Evolutionary conservation across 2,888 invertebrate species (phyloP).

Genomic region (Drosophila gaucha): DNA sequence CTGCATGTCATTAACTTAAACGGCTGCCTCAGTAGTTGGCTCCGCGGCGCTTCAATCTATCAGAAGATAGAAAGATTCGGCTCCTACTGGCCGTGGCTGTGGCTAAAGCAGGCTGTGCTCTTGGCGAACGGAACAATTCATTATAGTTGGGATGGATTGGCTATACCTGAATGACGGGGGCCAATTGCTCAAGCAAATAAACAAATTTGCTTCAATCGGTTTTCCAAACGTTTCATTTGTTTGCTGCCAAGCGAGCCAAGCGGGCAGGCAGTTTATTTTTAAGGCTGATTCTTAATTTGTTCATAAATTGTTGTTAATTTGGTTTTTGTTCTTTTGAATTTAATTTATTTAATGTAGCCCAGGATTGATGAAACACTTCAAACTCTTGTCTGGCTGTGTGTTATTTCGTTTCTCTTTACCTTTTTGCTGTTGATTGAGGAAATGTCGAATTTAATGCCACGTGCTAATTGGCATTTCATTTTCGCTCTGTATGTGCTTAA

Average conservation of each 20-base stretch:
- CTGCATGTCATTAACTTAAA: constrained; percentile 67
- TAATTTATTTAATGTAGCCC: constrained; percentile 67
- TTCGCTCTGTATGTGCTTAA: constrained; percentile 35
- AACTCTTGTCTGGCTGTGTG: constrained; percentile 22
- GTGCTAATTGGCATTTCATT: constrained; percentile 61
- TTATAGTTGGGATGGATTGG: constrained; percentile 69
- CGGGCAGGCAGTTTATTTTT: constrained; percentile 62
- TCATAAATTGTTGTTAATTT: constrained; percentile 75
- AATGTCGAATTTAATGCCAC: constrained; percentile 69
- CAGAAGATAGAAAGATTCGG: constrained; percentile 38
- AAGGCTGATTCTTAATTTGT: constrained; percentile 69
- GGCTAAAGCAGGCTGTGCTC: constrained; percentile 7
- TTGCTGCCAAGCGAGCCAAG: constrained; percentile 21
- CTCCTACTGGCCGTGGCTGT: constrained; percentile 34
- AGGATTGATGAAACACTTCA: constrained; percentile 75
- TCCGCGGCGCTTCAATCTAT: constrained; percentile 72
- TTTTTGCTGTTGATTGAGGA: constrained; percentile 64
- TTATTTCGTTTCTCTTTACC: constrained; percentile 25
- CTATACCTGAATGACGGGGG: constrained; percentile 67
- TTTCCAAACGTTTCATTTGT: constrained; percentile 26
- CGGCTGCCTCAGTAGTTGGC: constrained; percentile 68
- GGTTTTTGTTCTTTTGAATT: constrained; percentile 68
- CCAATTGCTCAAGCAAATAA: constrained; percentile 80
- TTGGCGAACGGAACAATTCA: constrained; percentile 71
- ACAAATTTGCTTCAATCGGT: constrained; percentile 64